These are phyloP conservation scores for Catocala sponsa DNA, from an alignment of 2,888 invertebrate species.

Conservation along the genomic window DNA sequence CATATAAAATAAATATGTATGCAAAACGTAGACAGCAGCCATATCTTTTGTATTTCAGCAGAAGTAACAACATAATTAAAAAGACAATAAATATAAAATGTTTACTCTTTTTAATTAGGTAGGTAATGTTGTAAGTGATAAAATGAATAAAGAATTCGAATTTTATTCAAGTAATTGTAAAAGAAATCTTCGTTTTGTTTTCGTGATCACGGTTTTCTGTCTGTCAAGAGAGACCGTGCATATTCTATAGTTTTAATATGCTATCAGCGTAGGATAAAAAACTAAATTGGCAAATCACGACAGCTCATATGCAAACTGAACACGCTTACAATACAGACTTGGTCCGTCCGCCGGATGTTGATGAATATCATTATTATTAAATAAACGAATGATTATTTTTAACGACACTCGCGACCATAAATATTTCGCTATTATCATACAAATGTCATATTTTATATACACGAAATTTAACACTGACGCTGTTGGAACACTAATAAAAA, in stretches of 20 bases:
- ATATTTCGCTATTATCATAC: constrained; percentile 67
- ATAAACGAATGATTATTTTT: constrained; percentile 69
- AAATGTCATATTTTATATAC: constrained; percentile 51
- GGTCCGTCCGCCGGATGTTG: constrained; percentile 78
- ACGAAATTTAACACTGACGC: constrained; percentile 12
- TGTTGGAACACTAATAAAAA: constrained; percentile 30
- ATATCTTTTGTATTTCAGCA: too few relatives aligned
- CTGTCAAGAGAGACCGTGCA: too few relatives aligned
- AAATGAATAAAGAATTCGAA: too few relatives aligned
- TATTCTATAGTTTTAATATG: constrained; percentile 1
- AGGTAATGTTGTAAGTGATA: too few relatives aligned
- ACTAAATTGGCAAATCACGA: constrained; percentile 47
- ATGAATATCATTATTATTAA: constrained; percentile 58
- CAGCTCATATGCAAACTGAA: constrained; percentile 75
- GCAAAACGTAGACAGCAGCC: too few relatives aligned
- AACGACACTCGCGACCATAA: constrained; percentile 59
- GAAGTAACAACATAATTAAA: too few relatives aligned
- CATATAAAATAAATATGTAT: too few relatives aligned
- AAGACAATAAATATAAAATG: too few relatives aligned
- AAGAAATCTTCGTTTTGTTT: too few relatives aligned
- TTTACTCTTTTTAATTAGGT: too few relatives aligned
- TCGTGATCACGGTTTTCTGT: too few relatives aligned
- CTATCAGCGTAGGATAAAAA: constrained; percentile 5
- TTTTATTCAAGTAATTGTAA: too few relatives aligned
- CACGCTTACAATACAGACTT: constrained; percentile 62